Base-by-base conservation (phyloP, 2,888 invertebrate genomes). In the Oxyteleia sp. region DNA sequence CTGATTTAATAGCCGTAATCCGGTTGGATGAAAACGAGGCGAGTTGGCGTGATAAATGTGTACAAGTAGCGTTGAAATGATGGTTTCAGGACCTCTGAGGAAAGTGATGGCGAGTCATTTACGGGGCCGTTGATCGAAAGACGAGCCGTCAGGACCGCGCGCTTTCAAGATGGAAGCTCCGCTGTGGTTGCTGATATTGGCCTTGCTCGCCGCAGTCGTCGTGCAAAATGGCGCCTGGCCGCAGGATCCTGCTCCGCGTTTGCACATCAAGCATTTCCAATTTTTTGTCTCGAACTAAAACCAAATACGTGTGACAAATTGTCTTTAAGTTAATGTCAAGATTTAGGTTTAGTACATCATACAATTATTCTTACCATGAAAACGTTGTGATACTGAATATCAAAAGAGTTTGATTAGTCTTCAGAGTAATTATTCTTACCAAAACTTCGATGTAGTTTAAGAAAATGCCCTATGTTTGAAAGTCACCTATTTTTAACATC, bases 161-260 rank as follows among this genome's bases (percentile, higher is more conserved):
- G 88, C 87, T 87, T 85, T 84, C 89, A 90, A 88, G 87, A 91
- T 92, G 92, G 90, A 86, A 84, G 88, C 86, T 82, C 86, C 89
- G 85, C 86, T 92, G 83, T 82, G 84, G 82, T 83, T 71, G 84
- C 88, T 88, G 89, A 87, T 91, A 90, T 88, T 92, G 93, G 94
- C 95, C 91, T 91, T 95, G 88, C 92, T 95, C 88, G 93, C 95
- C 89, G 93, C 95, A 89, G 94, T 94, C 94, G 93, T 94, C 94
- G 93, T 94, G 92, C 94, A 94, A 92, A 94, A 94, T 89, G 94
- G 95, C 91, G 95, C 96, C 89, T 96, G 96, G 96, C 95, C 96
- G 93, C 96, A 96, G 89, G 96, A 96, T 93, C 94, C 95, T 85
- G 95, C 95, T 91, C 95, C 96, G 87, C 95, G 96, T 93, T 94